Conservation (phyloP, 2,888 invertebrate species). For the Mesoligia furuncula region DNA sequence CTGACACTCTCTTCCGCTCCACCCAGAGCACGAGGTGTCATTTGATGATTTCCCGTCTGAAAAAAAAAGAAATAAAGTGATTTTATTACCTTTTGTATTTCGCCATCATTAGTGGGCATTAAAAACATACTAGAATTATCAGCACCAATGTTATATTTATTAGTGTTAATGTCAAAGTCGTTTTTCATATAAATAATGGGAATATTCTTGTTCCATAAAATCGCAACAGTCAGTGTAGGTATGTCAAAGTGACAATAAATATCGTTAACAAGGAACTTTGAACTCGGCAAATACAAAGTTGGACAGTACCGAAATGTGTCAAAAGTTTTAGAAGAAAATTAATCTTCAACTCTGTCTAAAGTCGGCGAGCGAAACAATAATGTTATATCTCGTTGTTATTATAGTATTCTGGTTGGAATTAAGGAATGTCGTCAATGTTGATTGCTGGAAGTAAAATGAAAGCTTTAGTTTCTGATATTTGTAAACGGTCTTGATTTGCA, state of each 20-base stretch:
- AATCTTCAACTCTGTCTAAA: conserved; percentile 30
- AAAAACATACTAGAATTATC: too few relatives aligned
- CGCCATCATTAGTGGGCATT: too few relatives aligned
- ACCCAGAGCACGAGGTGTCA: too few relatives aligned
- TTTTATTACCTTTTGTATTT: too few relatives aligned
- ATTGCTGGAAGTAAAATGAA: background rate
- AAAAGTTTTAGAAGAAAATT: conserved; percentile 45
- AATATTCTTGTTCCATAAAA: background rate
- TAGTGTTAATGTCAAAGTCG: too few relatives aligned
- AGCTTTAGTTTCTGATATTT: background rate
- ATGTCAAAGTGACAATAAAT: conserved; percentile 47
- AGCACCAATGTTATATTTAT: too few relatives aligned
- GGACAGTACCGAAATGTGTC: conserved; percentile 25
- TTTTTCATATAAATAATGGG: background rate
- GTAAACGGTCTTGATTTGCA: background rate
- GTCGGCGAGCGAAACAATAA: conserved; percentile 29
- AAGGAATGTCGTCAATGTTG: background rate
- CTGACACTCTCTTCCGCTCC: too few relatives aligned
- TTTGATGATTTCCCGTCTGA: too few relatives aligned
- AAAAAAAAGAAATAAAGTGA: too few relatives aligned
- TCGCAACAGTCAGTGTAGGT: background rate
- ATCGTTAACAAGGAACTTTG: conserved; percentile 45
- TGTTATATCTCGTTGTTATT: conserved; percentile 27
- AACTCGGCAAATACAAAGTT: conserved; percentile 43
- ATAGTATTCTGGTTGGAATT: conserved; percentile 4